Conservation (phyloP, 1,140 invertebrate species). For the Brachionus calyciflorus region DNA sequence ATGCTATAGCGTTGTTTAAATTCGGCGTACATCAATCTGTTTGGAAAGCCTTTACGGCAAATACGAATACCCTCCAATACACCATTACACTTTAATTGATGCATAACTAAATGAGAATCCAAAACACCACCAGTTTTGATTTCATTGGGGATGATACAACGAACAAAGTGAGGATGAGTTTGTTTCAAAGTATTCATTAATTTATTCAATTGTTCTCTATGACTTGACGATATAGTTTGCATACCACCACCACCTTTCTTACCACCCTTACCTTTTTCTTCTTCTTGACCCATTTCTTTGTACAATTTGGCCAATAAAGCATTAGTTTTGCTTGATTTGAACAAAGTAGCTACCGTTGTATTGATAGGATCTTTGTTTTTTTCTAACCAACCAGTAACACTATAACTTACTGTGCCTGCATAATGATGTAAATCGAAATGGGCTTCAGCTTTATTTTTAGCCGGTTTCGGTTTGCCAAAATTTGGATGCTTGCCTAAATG, state of each 20-base stretch:
- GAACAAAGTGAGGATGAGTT: slow-evolving; percentile 96
- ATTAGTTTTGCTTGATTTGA: slow-evolving; percentile 19
- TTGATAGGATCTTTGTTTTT: slow-evolving; percentile 99
- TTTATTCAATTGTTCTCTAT: slow-evolving; percentile 92
- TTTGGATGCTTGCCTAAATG: slow-evolving; percentile 97
- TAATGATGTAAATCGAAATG: slow-evolving; percentile 99
- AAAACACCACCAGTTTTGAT: slow-evolving; percentile 93
- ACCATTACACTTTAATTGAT: slow-evolving; percentile 99
- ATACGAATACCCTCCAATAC: slow-evolving; percentile 99
- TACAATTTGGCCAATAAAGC: slow-evolving; percentile 4
- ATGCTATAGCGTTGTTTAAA: slow-evolving; percentile 99
- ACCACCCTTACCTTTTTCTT: slow-evolving; percentile 70
- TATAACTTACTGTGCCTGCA: slow-evolving; percentile 79
- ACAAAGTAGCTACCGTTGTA: slow-evolving; percentile 75
- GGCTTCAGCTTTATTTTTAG: slow-evolving; percentile 87
- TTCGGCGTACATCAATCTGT: slow-evolving; percentile 99
- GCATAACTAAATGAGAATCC: slow-evolving; percentile 91
- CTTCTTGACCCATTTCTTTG: slow-evolving; percentile 31
- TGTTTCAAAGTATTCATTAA: slow-evolving; percentile 91
- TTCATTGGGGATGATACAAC: slow-evolving; percentile 99
- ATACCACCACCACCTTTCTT: slow-evolving; percentile 95
- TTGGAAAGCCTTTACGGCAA: slow-evolving; percentile 99
- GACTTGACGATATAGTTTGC: slow-evolving; percentile 83
- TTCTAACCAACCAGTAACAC: slow-evolving; percentile 91
- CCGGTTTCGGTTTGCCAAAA: slow-evolving; percentile 92